phyloP scores from a whole-genome alignment of 2,797 vertebrate genomes.

The Tympanoctomys barrerae region DNA sequence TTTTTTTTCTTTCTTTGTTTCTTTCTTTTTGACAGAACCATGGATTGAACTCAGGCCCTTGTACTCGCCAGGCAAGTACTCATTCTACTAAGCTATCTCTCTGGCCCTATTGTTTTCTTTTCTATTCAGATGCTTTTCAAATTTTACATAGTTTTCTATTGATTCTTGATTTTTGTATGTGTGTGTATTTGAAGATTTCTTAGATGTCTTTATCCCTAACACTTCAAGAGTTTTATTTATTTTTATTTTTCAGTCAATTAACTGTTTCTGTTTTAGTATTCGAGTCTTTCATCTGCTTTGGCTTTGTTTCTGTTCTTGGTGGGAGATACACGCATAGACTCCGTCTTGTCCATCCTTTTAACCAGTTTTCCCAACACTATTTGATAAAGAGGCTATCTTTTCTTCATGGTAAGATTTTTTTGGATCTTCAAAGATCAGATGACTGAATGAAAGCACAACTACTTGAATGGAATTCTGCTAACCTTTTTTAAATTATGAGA shows the following conservation, averaged over 20 bases:
- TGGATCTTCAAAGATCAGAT: not conserved
- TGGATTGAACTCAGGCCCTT: no score
- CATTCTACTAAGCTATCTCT: no score
- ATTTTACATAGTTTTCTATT: not conserved
- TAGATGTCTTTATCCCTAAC: not conserved
- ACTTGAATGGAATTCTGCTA: slow-evolving; percentile 13
- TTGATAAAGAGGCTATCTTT: not conserved
- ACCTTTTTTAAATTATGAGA: not conserved
- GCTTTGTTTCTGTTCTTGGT: not conserved
- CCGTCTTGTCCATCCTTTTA: not conserved
- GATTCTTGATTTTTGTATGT: not conserved
- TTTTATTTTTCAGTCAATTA: not conserved
- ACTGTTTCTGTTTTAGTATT: not conserved
- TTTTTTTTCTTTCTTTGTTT: no score
- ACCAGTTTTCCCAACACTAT: not conserved
- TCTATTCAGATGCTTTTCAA: not conserved
- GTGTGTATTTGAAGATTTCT: not conserved
- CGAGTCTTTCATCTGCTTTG: not conserved
- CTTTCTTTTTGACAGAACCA: no score
- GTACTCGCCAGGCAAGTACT: no score
- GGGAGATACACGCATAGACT: not conserved
- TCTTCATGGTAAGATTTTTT: not conserved
- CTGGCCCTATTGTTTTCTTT: not conserved
- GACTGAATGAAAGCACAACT: not conserved
- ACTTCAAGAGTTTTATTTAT: not conserved